phyloP scores from a whole-genome alignment of 2,113 vertebrate species.

The Periophthalmodon schlosseri region DNA sequence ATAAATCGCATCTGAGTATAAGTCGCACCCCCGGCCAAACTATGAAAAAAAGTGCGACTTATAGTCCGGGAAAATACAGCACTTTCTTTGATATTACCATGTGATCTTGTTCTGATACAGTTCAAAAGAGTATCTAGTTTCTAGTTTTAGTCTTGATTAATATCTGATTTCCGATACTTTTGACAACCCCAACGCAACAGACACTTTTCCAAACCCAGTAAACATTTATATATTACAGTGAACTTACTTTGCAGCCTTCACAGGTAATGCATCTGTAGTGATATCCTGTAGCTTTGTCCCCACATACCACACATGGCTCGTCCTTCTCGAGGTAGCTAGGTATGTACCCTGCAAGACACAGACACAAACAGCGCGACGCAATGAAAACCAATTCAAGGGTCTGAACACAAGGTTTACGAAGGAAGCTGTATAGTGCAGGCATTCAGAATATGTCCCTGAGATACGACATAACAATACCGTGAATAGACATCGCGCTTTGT shows the following conservation, averaged over 20 bases:
- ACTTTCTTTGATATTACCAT: too few species aligned
- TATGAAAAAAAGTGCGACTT: too few species aligned
- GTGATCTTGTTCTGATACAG: too few species aligned
- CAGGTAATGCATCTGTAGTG: conserved; percentile 99
- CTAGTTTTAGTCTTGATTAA: too few species aligned
- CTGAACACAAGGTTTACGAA: neutral
- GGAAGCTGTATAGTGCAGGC: neutral
- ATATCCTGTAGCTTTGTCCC: conserved; percentile 96
- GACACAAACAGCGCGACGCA: neutral
- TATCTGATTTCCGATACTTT: too few species aligned
- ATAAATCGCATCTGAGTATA: too few species aligned
- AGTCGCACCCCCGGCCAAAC: too few species aligned
- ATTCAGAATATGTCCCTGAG: neutral
- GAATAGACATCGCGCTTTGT: neutral
- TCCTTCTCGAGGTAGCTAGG: conserved; percentile 99
- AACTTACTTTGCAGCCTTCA: conserved; percentile 94
- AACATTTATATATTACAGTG: neutral
- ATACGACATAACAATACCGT: neutral
- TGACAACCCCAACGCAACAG: too few species aligned
- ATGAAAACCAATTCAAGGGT: neutral
- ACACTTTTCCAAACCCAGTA: too few species aligned
- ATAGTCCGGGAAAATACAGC: too few species aligned
- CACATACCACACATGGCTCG: conserved; percentile 98
- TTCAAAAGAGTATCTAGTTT: too few species aligned
- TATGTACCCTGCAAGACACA: conserved; percentile 86